phyloP scores from a whole-genome alignment of 1,140 invertebrate genomes.

The Thaumetopoea pityocampa region DNA sequence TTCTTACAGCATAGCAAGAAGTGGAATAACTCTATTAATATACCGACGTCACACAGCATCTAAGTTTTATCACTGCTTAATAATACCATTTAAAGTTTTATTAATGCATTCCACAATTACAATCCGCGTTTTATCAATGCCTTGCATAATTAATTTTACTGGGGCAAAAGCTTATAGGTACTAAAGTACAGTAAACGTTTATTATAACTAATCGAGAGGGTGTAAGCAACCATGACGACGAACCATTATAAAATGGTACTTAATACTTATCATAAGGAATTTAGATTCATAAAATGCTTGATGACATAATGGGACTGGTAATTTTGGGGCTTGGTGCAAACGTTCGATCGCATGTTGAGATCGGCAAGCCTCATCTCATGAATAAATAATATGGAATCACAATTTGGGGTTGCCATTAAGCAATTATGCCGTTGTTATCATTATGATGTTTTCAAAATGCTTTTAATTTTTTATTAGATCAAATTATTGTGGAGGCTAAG shows the following conservation, averaged over 20 bases:
- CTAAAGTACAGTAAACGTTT: constrained; percentile 33
- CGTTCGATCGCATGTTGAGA: constrained; percentile 40
- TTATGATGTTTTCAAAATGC: constrained; percentile 70
- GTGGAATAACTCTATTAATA: too few species aligned
- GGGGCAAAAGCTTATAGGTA: too few species aligned
- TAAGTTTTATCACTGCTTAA: too few species aligned
- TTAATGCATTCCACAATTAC: too few species aligned
- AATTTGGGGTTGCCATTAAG: constrained; percentile 66
- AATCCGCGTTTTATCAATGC: too few species aligned
- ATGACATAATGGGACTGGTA: constrained; percentile 69
- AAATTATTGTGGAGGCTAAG: constrained; percentile 57
- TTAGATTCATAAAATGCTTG: constrained; percentile 64
- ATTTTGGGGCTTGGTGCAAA: constrained; percentile 56
- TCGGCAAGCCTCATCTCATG: constrained; percentile 46
- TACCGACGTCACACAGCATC: too few species aligned
- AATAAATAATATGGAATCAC: constrained; percentile 70
- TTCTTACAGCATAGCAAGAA: too few species aligned
- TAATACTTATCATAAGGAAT: constrained; percentile 59
- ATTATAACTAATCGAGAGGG: constrained; percentile 48
- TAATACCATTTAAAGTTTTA: too few species aligned
- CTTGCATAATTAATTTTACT: too few species aligned
- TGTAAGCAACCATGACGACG: constrained; percentile 51
- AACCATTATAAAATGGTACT: constrained; percentile 46
- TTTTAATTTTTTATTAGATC: constrained; percentile 73
- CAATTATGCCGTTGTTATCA: constrained; percentile 69